These are phyloP conservation scores for Aplocera efformata DNA, from an alignment of 2,888 invertebrate species.

Conservation along the genomic window DNA sequence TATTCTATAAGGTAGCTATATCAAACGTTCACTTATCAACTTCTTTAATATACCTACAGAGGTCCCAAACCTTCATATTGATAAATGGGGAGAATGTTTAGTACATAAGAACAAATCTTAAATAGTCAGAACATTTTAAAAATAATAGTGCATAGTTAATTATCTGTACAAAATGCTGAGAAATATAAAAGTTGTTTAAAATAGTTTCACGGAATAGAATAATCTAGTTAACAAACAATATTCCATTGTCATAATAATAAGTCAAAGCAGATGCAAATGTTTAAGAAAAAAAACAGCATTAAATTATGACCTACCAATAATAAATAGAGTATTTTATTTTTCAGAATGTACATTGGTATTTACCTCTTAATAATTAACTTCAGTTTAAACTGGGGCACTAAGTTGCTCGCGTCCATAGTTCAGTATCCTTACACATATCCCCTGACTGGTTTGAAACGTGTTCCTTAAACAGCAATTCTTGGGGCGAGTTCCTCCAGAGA, in stretches of 20 bases:
- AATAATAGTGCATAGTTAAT: constrained; percentile 52
- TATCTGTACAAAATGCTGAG: constrained; percentile 69
- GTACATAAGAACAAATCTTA: constrained; percentile 44
- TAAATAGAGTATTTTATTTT: constrained; percentile 61
- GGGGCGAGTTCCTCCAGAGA: no score
- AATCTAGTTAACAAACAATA: constrained; percentile 79
- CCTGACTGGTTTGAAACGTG: no score
- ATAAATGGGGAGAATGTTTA: constrained; percentile 42
- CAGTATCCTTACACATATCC: no score
- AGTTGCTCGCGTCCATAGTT: no score
- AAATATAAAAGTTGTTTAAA: constrained; percentile 81
- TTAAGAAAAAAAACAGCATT: constrained; percentile 77
- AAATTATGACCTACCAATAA: constrained; percentile 80
- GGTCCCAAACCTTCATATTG: constrained; percentile 21
- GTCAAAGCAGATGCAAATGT: constrained; percentile 76
- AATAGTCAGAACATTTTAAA: constrained; percentile 42
- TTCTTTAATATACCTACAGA: constrained; percentile 27
- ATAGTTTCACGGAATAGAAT: constrained; percentile 74
- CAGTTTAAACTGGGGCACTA: no score
- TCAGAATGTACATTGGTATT: neutral
- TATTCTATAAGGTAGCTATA: constrained; percentile 19
- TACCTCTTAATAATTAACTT: no score
- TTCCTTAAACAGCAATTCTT: no score
- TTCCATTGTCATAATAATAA: constrained; percentile 81
- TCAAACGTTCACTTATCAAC: constrained; percentile 26